Evolutionary conservation across 2,888 invertebrate species (phyloP), one percentile per base, ranked within the genome.

Genomic region (Nomada fucata): DNA sequence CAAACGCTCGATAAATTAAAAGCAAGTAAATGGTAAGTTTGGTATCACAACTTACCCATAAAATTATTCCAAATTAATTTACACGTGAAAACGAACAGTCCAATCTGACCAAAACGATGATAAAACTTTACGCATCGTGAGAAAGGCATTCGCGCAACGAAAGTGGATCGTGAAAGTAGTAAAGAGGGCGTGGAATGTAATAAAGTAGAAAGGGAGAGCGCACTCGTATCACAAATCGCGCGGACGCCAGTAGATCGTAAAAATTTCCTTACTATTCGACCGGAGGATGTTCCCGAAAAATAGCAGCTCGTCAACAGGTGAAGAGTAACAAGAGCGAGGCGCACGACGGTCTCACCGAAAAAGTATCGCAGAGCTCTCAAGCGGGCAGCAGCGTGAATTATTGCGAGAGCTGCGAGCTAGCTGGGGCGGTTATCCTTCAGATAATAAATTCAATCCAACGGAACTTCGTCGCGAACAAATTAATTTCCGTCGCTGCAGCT

Each of bases 391-490:
- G n/a, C 53, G 11, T 83, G 61, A 74, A 67, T 72, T 83, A 74
- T 65, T 87, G 87, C 67, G 88, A 83, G 75, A 88, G 85, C 71
- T 90, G 89, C 47, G 67, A 68, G 2, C 23, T 85, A 10, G 85
- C 88, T 36, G 74, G 82, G 50, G 61, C 73, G 7, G 72, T 79
- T 23, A 71, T 90, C 20, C 70, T 78, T n/a, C 71, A 85, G 29
- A 67, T 86, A 88, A 86, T 88, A 85, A 88, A 85, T 57, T 84
- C 78, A 68, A 86, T 89, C 81, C 86, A 85, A 68, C 69, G 52
- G 7, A 83, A 70, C 64, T 86, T 88, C 71, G 57, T 67, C 42
- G 79, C 87, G 79, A 86, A 85, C 78, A 85, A 91, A 86, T 88
- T 90, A 85, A 84, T 87, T 82, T 89, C 85, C 20, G 76, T 59